Evolutionary conservation across 2,888 invertebrate species (phyloP).

Genomic region (Diarsia dahlii): DNA sequence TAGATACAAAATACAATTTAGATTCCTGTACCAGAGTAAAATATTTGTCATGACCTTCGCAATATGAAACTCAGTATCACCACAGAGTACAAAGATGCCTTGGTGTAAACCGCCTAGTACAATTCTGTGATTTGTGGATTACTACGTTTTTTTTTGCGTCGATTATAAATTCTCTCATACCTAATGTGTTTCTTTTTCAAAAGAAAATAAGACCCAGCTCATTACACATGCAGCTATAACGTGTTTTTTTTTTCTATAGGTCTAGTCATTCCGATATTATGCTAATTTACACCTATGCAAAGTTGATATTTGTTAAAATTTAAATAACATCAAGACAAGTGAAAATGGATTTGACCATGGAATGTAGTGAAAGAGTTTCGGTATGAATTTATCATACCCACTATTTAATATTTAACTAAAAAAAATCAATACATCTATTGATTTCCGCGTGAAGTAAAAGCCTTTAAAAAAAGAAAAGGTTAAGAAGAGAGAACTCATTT

Average conservation of each 20-base stretch:
- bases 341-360: not conserved
- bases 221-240: not conserved
- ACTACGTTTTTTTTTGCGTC: not conserved
- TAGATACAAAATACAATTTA: conserved; percentile 27
- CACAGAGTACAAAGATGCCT: not conserved
- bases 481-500: conserved; percentile 2
- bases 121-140: not conserved
- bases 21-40: conserved; percentile 24
- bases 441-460: not conserved
- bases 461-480: not conserved
- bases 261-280: not conserved
- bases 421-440: not conserved
- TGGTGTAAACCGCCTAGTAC: not conserved
- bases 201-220: not conserved
- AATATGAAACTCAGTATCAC: conserved; percentile 10
- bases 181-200: not conserved
- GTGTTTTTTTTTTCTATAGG: not conserved
- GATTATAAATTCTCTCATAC: not conserved
- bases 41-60: conserved; percentile 47
- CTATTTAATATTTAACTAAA: not conserved
- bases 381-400: not conserved
- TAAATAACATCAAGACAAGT: not conserved
- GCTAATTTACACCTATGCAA: not conserved
- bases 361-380: not conserved
- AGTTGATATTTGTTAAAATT: not conserved